Evolutionary conservation across 2,113 vertebrate species (phyloP), one percentile per base, ranked within the genome.

Genomic region (Megaceryle torquata): DNA sequence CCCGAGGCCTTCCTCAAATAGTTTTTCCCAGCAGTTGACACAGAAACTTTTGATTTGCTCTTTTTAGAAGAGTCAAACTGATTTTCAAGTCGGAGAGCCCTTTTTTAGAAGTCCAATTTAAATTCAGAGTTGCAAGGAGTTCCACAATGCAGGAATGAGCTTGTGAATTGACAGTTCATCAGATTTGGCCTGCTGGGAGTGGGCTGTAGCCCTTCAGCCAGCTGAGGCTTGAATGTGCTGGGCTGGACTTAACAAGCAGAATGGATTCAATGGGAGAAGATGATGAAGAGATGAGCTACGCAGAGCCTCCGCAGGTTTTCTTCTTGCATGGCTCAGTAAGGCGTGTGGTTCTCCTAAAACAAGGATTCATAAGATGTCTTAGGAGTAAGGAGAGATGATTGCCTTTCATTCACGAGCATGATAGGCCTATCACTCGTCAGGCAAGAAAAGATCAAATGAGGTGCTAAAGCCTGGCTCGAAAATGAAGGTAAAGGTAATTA

Each of bases 401-500:
- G 71, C 53, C 44, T 95, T 95, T 91, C 72, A 60, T 91, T 95
- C 82, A 57, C 82, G 65, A 81, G 37, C 41, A 15, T 85, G 82
- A 79, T 82, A 91, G 81, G 70, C 63, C 91, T 91, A 65, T 96
- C 93, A 91, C 75, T 97, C 82, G 82, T 77, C 54, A 88, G 19
- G 46, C 57, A 67, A 86, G 81, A 83, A 71, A 89, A 91, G 75
- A 91, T 94, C 82, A 81, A 67, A 51, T 44, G 51, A 91, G 54
- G 53, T 93, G 86, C 91, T 93, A 91, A 87, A 92, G 25, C 53
- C 67, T 88, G 76, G 61, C 76, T 94, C 6, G 5, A 71, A 91
- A 90, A 91, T 1, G 24, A 86, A 90, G 75, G 87, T 87, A 77
- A 89, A 94, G 90, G 86, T 96, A 94, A 92, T 93, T 82, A 87